Evolutionary conservation across 2,113 vertebrate genomes (phyloP), one percentile per base, ranked within the genome.

Genomic region (Catharus bicknelli): DNA sequence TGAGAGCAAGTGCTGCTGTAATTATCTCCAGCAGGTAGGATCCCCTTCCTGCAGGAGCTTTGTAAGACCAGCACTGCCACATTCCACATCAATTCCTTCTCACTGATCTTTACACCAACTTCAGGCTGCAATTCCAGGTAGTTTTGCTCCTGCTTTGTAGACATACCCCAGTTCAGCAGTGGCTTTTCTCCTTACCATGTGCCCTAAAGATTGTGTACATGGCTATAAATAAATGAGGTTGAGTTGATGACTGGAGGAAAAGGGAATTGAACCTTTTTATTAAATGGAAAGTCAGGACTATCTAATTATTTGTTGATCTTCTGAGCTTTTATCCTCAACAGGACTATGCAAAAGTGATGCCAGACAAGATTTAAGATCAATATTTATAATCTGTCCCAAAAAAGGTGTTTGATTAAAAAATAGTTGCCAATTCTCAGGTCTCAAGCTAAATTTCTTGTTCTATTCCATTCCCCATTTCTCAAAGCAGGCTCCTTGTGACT

Each of bases 31-130:
- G 53, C 43, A 78, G 40, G 1, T 2, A 54, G 10, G 63, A 74
- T 75, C 13, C 25, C 4, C 0, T 18, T 90, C 66, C 6, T 34
- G 40, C 45, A 18, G 30, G 7, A 47, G 38, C 70, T 77, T 6
- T 54, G 62, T 2, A 73, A 58, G 78, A 93, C 84, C 82, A 94
- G 95, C 94, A 73, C 1, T 25, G 54, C 86, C 70, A 89, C 93
- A 92, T 95, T 94, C 92, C 96, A 87, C 78, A 87, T 50, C 29
- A 30, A 45, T 82, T 91, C 75, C 77, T 51, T 76, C 83, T 88
- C 70, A 21, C 85, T 88, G 68, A 67, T 87, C 69, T 86, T 64
- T 27, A 8, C 2, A 62, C 4, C 58, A 48, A 36, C 57, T 94
- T 42, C 77, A 93, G 81, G 62, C 48, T 93, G 79, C 74, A 90